Evolutionary conservation across 1,140 invertebrate genomes (phyloP).

Genomic region (Maconellicoccus hirsutus): DNA sequence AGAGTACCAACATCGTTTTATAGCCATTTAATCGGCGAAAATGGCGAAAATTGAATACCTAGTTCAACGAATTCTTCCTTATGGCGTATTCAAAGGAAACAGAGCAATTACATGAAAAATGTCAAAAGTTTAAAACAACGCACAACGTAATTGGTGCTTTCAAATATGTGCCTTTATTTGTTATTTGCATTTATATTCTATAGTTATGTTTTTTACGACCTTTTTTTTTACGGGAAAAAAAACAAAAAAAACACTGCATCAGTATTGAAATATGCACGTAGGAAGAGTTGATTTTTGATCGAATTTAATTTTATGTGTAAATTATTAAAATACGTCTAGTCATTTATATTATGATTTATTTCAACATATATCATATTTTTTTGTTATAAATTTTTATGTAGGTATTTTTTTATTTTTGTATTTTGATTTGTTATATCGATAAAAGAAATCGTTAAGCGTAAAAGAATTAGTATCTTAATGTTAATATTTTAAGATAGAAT

Average conservation of each 20-base stretch:
- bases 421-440: neutral
- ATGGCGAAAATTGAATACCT: neutral
- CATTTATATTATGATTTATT: neutral
- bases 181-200: neutral
- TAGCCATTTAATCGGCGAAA: neutral
- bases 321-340: neutral
- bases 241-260: too few species aligned
- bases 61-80: neutral
- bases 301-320: neutral
- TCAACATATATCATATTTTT: neutral
- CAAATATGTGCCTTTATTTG: constrained; percentile 5
- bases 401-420: constrained; percentile 3
- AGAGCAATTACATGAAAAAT: too few species aligned
- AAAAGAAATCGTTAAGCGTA: neutral
- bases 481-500: neutral
- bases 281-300: neutral
- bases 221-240: neutral
- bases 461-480: neutral
- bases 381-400: neutral
- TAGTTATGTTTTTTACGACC: neutral
- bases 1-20: constrained; percentile 16
- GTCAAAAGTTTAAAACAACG: neutral
- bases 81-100: neutral
- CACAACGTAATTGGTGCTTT: constrained; percentile 18
- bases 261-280: neutral